These are phyloP conservation scores for Centropus bengalensis DNA, from an alignment of 2,113 vertebrate species.

Conservation along the genomic window DNA sequence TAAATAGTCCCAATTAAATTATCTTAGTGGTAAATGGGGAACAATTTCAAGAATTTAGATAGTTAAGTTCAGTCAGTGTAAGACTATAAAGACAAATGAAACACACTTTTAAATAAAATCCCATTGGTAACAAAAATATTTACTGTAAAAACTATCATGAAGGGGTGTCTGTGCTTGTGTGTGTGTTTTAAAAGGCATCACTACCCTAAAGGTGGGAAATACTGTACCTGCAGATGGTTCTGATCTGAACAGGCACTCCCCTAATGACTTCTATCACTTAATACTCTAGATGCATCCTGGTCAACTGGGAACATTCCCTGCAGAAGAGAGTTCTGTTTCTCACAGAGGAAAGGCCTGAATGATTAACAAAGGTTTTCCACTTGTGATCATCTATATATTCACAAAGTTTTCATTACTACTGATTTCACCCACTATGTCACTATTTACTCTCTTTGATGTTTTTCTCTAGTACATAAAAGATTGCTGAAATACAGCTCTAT, in stretches of 20 bases:
- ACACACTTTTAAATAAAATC: background rate
- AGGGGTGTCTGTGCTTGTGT: background rate
- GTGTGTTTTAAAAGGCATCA: background rate
- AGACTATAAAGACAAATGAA: background rate
- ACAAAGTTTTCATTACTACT: conserved; percentile 45
- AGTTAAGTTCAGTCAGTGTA: background rate
- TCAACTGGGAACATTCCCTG: background rate
- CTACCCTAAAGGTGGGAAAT: background rate
- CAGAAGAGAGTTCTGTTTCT: background rate
- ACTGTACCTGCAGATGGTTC: rapidly evolving
- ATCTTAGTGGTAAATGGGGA: background rate
- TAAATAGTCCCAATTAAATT: background rate
- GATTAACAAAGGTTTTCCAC: conserved; percentile 53
- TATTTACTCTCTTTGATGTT: conserved; percentile 56
- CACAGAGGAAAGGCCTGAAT: conserved; percentile 24
- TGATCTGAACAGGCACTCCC: background rate
- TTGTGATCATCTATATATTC: conserved; percentile 60
- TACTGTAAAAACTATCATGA: background rate
- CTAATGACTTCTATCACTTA: background rate
- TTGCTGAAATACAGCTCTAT: conserved; percentile 19
- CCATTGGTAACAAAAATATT: background rate
- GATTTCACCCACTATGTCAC: conserved; percentile 45
- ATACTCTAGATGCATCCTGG: background rate
- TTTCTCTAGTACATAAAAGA: conserved; percentile 45
- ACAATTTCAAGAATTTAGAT: background rate